Evolutionary conservation across 2,797 vertebrate genomes (phyloP), one percentile per base, ranked within the genome.

Genomic region (Lophotriccus pileatus): DNA sequence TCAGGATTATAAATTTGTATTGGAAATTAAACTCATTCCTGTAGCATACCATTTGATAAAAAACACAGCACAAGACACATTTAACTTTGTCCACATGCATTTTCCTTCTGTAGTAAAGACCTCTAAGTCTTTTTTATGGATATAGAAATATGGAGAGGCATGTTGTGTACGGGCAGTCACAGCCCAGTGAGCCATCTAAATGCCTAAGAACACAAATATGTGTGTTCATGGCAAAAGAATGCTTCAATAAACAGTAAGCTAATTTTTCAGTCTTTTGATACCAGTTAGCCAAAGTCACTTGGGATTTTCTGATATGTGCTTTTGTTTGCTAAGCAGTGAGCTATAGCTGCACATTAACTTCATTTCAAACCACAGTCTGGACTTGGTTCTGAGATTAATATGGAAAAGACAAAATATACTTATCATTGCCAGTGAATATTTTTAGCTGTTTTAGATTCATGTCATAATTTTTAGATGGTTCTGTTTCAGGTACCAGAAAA

Each of bases 241-340:
- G 66, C 75, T 94, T 85, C 88, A 75, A 53, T 81, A 94, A 96
- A 95, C 91, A 91, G 70, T 27, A 97, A 94, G 63, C 49, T 95
- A 86, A 75, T 70, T 94, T 96, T 96, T 97, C 59, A 93, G 72
- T 77, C 79, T 90, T 95, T 91, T 93, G 86, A 89, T 92, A 91
- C 85, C 41, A 88, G 89, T 75, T 95, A 79, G 91, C 68, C 62
- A 58, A 74, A 93, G 81, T 87, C 70, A 63, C 93, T 87, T 72
- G 78, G 87, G 84, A 90, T 95, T 96, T 96, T 95, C 76, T 94
- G 72, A 82, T 93, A 59, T 2, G 25, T 41, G 59, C 69, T 92
- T 94, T 89, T 93, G 55, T 92, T 95, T 12, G 0, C 66, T 91
- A 80, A 92, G 73, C 19, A 88, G 47, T 89, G 74, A 94, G 91